Evolutionary conservation across 2,113 vertebrate genomes (phyloP).

Genomic region (Vombatus ursinus): DNA sequence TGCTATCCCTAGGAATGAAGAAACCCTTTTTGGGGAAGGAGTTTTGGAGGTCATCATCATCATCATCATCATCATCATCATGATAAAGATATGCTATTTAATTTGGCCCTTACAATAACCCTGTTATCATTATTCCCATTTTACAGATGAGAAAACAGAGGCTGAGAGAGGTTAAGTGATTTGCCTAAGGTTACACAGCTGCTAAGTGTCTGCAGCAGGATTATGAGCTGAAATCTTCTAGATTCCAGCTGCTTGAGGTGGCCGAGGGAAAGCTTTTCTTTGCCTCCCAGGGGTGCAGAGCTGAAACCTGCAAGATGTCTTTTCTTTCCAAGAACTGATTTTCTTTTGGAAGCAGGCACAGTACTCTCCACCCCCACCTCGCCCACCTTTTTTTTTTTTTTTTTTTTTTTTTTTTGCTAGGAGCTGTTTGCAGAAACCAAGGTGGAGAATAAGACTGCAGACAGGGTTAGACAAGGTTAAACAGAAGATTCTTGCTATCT

Average conservation of each 20-base stretch:
- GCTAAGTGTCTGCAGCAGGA: background rate
- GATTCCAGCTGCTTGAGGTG: background rate
- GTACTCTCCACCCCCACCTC: background rate
- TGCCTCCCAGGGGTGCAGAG: background rate
- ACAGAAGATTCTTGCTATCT: background rate
- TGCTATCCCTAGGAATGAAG: no score
- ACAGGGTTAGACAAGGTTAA: background rate
- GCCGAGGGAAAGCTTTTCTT: background rate
- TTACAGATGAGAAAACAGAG: background rate
- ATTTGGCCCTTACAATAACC: background rate
- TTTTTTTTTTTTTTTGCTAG: background rate
- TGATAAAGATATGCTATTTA: no score
- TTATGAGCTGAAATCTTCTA: background rate
- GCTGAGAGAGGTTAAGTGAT: background rate
- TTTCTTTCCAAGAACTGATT: background rate
- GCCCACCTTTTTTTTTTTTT: background rate
- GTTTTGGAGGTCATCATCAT: no score
- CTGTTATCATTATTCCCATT: background rate
- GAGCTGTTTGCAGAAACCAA: background rate
- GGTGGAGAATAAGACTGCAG: background rate
- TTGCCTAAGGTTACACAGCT: background rate
- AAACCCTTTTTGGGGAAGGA: no score
- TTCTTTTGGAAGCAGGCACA: background rate
- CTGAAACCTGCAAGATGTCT: background rate
- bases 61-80: no score